Base-by-base conservation (phyloP, 2,797 vertebrate genomes). In the Micromesistius poutassou region DNA sequence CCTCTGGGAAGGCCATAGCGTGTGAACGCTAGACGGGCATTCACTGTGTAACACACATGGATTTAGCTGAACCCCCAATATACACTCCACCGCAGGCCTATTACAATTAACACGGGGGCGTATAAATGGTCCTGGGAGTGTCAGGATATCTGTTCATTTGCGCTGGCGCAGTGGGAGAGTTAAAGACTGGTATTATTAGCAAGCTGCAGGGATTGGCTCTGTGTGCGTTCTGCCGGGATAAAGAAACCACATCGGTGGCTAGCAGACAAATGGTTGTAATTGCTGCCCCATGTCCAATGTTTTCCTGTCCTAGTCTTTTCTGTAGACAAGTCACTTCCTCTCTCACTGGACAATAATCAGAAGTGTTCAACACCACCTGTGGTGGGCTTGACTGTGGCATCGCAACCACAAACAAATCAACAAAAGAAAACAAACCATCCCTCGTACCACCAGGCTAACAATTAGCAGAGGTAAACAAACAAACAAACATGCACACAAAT, bases 1-100 rank as follows among this genome's bases (percentile, higher is more conserved):
- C 82, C 84, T 85, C 75, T 85, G 84, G 83, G 74, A 79, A 75
- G 77, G 79, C 80, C 80, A 35, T 82, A 38, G 89, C 81, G 80
- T 91, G 87, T 87, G 82, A 91, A 88, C 80, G 82, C 75, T 80
- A 74, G 75, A 70, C 83, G 80, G 80, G 78, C 80, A 35, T 38
- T 25, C n/a, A 78, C 74, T 82, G 86, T 81, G 75, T 75, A 81
- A 82, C 86, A 82, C 76, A 79, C 77, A 8, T 75, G 80, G 74
- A 78, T 84, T 82, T 76, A 81, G 80, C 80, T 79, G 76, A 38
- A 71, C 79, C 77, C 77, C 80, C 62, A 80, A 74, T 85, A 84
- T 28, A 25, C 46, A 77, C 81, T 83, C 74, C n/a, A 81, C 87
- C 84, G 25, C 80, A 79, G 80, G 74, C 42, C 82, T 74, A 79